Conservation (phyloP, 2,113 vertebrate species). For the Sardina pilchardus region DNA sequence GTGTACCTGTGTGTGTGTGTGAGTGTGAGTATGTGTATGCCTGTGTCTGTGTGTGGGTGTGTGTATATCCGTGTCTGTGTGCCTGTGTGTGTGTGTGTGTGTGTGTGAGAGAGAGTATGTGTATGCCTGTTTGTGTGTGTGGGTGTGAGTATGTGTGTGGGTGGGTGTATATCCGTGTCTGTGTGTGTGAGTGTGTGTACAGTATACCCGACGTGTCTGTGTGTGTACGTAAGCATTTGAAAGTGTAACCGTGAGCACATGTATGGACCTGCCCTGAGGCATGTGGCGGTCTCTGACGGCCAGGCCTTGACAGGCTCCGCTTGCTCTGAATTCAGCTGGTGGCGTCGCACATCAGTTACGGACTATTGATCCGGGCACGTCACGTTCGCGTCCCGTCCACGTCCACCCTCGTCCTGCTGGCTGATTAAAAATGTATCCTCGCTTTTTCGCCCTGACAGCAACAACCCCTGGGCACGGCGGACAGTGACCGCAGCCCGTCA, state of each 20-base stretch:
- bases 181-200: not conserved
- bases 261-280: not conserved
- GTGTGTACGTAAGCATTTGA: not conserved
- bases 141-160: conserved; percentile 5
- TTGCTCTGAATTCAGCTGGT: not conserved
- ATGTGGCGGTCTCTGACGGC: not conserved
- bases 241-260: not conserved
- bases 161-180: not conserved
- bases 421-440: not conserved
- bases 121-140: conserved; percentile 24
- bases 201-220: not conserved
- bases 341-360: not conserved
- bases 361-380: not conserved
- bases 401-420: not conserved
- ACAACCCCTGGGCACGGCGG: too few relatives aligned
- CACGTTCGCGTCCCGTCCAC: not conserved
- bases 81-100: too few relatives aligned
- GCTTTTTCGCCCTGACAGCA: not conserved
- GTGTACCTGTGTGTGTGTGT: conserved; percentile 21
- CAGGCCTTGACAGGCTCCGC: not conserved
- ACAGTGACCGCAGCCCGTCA: too few relatives aligned
- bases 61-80: too few relatives aligned
- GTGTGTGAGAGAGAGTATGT: not conserved
- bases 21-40: conserved; percentile 5
- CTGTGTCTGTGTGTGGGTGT: too few relatives aligned